phyloP scores from a whole-genome alignment of 1,140 invertebrate species.

The Lepidurus arcticus region DNA sequence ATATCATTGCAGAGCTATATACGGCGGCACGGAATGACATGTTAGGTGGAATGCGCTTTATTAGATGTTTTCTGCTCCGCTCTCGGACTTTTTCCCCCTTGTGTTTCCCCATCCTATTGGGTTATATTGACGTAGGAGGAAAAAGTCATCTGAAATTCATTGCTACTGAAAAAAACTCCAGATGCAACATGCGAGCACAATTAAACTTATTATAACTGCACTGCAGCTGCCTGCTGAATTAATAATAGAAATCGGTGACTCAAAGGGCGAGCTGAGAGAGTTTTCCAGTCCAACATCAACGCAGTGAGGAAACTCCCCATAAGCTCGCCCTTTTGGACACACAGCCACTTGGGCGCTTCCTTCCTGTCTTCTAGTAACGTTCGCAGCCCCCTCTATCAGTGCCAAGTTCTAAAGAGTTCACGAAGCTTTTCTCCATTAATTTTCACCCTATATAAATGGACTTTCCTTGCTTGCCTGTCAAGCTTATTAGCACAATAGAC shows the following conservation, averaged over 20 bases:
- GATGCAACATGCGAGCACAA: not conserved
- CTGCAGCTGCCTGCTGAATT: not conserved
- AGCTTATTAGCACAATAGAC: not conserved
- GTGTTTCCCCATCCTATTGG: not conserved
- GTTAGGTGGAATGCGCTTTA: constrained; percentile 10
- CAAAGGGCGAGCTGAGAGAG: not conserved
- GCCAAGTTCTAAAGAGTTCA: too few relatives aligned
- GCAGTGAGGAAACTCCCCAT: not conserved
- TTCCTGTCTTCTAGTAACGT: not conserved
- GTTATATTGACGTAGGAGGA: not conserved
- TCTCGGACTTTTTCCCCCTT: not conserved
- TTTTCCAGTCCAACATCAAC: not conserved
- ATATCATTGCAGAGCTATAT: not conserved
- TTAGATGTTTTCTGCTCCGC: not conserved
- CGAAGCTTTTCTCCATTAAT: not conserved
- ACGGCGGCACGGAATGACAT: not conserved
- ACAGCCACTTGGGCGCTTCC: constrained; percentile 10
- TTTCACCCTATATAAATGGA: not conserved
- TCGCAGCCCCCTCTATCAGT: not conserved
- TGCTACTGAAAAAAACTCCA: not conserved
- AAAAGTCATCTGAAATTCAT: not conserved
- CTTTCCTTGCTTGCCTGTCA: not conserved
- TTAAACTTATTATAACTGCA: not conserved
- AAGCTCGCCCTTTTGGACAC: constrained; percentile 1
- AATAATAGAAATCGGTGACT: not conserved